These are phyloP conservation scores for Thaleichthys pacificus DNA, from an alignment of 2,797 vertebrate species.

Conservation along the genomic window DNA sequence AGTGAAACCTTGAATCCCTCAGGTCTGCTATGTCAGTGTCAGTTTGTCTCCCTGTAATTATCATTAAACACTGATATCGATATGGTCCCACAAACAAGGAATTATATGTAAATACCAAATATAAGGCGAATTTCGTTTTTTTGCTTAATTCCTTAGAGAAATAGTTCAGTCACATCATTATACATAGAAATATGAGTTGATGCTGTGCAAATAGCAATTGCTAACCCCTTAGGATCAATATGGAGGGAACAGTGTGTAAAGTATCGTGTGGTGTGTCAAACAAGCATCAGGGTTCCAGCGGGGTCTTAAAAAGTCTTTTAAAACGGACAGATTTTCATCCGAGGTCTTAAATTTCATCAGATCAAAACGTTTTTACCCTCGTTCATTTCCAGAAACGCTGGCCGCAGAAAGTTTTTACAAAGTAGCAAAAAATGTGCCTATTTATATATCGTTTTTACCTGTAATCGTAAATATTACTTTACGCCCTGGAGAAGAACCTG, in stretches of 20 bases:
- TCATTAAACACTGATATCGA: slow-evolving; percentile 20
- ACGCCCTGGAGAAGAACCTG: too few relatives aligned
- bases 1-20: slow-evolving; percentile 18
- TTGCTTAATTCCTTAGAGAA: neutral
- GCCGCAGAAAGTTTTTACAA: too few relatives aligned
- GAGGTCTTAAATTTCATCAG: too few relatives aligned
- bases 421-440: too few relatives aligned
- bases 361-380: too few relatives aligned
- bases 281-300: too few relatives aligned
- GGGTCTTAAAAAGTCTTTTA: too few relatives aligned
- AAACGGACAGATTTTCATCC: too few relatives aligned
- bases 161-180: slow-evolving; percentile 60
- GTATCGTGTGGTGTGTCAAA: slow-evolving; percentile 28
- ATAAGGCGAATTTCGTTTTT: neutral
- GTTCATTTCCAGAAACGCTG: too few relatives aligned
- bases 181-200: slow-evolving; percentile 68
- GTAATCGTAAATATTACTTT: too few relatives aligned
- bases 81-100: neutral
- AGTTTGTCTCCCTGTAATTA: slow-evolving; percentile 22
- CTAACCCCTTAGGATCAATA: slow-evolving; percentile 49
- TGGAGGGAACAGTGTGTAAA: neutral
- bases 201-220: slow-evolving; percentile 73
- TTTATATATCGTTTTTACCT: too few relatives aligned
- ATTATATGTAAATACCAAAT: neutral
- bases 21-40: slow-evolving; percentile 23